A percentile compares a stretch with the other conserved stretches of the same genome.
phyloP scores from a whole-genome alignment of 37 sponge, comb jelly and placozoan genomes.

The Aplysina aerophoba region DNA sequence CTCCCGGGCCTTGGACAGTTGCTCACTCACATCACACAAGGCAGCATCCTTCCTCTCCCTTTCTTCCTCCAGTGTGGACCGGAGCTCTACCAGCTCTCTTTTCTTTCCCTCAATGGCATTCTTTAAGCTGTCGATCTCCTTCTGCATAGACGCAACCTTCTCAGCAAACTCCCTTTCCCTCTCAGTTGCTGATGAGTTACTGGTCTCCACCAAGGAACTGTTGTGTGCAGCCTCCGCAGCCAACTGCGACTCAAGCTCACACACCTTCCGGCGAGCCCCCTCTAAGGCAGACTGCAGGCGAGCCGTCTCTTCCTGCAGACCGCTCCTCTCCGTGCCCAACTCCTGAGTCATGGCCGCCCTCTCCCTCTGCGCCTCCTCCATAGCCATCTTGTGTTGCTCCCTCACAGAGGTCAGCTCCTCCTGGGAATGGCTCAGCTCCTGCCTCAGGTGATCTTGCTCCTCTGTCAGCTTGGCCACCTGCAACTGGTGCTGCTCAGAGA shows the following conservation, averaged over 20 bases:
- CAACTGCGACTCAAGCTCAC: background rate
- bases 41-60: conserved; percentile 5
- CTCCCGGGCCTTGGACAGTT: background rate
- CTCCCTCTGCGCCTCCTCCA: background rate
- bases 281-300: background rate
- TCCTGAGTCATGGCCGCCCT: background rate
- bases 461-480: too few species aligned
- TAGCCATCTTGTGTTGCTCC: background rate
- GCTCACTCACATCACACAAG: background rate
- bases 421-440: too few species aligned
- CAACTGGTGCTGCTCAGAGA: too few species aligned
- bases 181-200: background rate
- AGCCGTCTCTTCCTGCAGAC: background rate
- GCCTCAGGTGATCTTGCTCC: too few species aligned
- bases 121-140: background rate
- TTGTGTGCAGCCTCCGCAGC: background rate
- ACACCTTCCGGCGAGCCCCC: background rate
- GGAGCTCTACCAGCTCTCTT: background rate
- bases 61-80: background rate
- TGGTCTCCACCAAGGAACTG: background rate
- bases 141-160: background rate
- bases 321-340: background rate
- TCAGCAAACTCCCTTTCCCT: conserved; percentile 2
- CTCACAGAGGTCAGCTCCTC: too few species aligned
- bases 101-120: background rate